Base-by-base conservation (phyloP, 2,888 invertebrate species). In the Eulithis prunata region DNA sequence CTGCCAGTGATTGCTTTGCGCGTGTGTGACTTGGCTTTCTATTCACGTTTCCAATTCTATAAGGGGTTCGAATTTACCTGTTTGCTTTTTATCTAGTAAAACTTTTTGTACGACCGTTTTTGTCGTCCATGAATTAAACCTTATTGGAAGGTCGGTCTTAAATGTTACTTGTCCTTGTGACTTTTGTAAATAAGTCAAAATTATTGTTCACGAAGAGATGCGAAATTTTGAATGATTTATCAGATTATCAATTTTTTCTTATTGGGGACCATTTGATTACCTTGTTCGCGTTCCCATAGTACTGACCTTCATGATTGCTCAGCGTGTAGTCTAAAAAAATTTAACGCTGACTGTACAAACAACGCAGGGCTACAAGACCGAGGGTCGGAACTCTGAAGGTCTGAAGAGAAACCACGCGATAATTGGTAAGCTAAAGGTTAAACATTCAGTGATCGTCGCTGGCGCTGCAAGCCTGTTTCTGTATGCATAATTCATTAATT, bases 401-500 rank as follows among this genome's bases (percentile, higher is more conserved):
- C 41, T 36, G 46, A 82, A 78, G 80, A 77, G 68, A 74, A 77
- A 77, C 77, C 75, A 74, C 70, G 79, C 74, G 83, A 83, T 84
- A 83, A 82, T 83, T 79, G 66, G 79, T 83, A 75, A 83, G 83
- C 78, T 80, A 80, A 79, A 89, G 84, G 87, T 90, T 88, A 88
- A 85, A 87, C 82, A 89, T 90, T 81, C 88, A 83, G 76, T 67
- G 75, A 74, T 71, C 75, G 80, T 75, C 78, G 81, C 72, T 75
- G 73, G 76, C 49, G 21, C 76, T 78, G 75, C 75, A 72, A 66
- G 70, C 69, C 72, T 78, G 79, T 75, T 79, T 78, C 78, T 77
- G 80, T 79, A 83, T 91, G 86, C 86, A 92, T 93, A 83, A 92
- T 89, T 82, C 88, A 90, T 89, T 82, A 85, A 86, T 85, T 80